Evolutionary conservation across 2,113 vertebrate species (phyloP).

Genomic region (Atrichornis clamosus): DNA sequence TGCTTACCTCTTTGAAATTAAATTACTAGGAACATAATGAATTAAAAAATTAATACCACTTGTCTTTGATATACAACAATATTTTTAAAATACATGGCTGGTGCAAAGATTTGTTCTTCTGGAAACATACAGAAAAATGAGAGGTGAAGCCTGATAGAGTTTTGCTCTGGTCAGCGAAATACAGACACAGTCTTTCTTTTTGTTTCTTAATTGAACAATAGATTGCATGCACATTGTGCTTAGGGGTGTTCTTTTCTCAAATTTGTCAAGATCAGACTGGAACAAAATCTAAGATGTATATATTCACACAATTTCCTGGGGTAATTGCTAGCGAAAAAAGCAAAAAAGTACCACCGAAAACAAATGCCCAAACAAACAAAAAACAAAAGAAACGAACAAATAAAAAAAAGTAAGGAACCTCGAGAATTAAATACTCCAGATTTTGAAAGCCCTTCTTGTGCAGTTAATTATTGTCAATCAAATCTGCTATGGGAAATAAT

Average conservation of each 20-base stretch:
- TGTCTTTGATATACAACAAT: neutral
- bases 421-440: neutral
- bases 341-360: fast-evolving
- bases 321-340: neutral
- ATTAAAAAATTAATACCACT: neutral
- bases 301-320: neutral
- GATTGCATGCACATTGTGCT: neutral
- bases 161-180: neutral
- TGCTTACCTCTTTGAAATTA: neutral
- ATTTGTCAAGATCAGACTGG: neutral
- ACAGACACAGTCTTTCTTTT: neutral
- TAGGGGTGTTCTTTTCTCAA: neutral
- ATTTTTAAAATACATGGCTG: neutral
- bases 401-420: neutral
- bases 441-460: neutral
- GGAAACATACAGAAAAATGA: neutral
- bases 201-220: neutral
- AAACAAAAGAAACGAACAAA: neutral
- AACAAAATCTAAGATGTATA: neutral
- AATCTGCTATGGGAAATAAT: neutral
- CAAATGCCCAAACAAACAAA: neutral
- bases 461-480: neutral
- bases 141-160: neutral
- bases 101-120: neutral
- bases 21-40: neutral